Percentiles rank a stretch among this genome's conserved stretches.
These are phyloP conservation scores for Dicrurus megarhynchus DNA, from an alignment of 2,113 vertebrate species.

Conservation along the genomic window DNA sequence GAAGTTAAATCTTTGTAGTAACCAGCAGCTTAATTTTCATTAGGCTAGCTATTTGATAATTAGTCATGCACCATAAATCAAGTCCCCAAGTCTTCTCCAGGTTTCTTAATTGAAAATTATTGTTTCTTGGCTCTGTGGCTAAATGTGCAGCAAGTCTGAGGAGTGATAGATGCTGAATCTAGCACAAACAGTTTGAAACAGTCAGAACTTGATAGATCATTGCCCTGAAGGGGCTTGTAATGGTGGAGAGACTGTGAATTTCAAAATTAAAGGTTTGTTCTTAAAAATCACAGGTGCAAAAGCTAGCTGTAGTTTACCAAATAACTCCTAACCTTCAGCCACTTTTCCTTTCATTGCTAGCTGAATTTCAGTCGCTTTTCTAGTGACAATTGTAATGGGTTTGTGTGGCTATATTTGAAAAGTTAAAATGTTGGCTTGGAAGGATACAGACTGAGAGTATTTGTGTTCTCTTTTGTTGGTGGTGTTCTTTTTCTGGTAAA, in stretches of 20 bases:
- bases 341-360: constrained; percentile 4
- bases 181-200: constrained; percentile 94
- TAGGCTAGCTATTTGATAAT: constrained; percentile 87
- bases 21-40: constrained; percentile 88
- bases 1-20: constrained; percentile 84
- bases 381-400: neutral
- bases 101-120: constrained; percentile 97
- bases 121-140: constrained; percentile 84
- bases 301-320: constrained; percentile 49
- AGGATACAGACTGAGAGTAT: neutral
- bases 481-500: constrained; percentile 8
- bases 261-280: constrained; percentile 82
- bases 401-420: constrained; percentile 13
- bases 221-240: constrained; percentile 84
- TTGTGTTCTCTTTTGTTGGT: neutral
- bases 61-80: constrained; percentile 97
- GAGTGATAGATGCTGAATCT: constrained; percentile 92
- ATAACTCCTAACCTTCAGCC: constrained; percentile 27
- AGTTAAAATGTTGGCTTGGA: constrained; percentile 18
- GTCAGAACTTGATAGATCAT: constrained; percentile 94
- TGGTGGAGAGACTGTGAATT: constrained; percentile 81
- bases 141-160: constrained; percentile 82
- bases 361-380: constrained; percentile 14
- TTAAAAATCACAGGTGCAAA: constrained; percentile 69
- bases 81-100: constrained; percentile 88